Evolutionary conservation across 2,888 invertebrate genomes (phyloP).

Genomic region (Byasa hedistus): DNA sequence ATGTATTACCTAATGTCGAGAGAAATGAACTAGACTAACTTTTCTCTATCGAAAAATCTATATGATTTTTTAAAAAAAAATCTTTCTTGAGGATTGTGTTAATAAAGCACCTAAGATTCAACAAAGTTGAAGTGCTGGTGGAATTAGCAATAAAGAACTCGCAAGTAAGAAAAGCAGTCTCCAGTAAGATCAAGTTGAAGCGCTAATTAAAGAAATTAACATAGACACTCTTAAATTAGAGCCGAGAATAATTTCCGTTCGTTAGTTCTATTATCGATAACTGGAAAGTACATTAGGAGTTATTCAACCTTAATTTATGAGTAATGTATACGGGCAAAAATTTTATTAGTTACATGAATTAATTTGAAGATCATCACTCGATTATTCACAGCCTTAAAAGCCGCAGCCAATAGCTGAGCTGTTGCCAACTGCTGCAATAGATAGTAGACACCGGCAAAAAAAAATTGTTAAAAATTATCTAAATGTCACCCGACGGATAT

Average conservation of each 20-base stretch:
- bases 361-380: too few relatives aligned
- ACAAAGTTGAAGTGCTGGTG: too few relatives aligned
- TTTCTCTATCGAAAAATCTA: not conserved
- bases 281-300: not conserved
- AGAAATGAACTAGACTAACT: not conserved
- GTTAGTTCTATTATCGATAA: constrained; percentile 6
- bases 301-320: too few relatives aligned
- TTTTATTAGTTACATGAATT: too few relatives aligned
- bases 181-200: not conserved
- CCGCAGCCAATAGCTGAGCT: not conserved
- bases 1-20: not conserved
- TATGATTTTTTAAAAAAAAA: not conserved
- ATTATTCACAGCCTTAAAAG: too few relatives aligned
- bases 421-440: not conserved
- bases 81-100: not conserved
- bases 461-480: not conserved
- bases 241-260: constrained; percentile 15
- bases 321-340: too few relatives aligned
- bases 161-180: not conserved
- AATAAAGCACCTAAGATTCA: too few relatives aligned
- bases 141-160: not conserved
- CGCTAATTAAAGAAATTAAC: constrained; percentile 19
- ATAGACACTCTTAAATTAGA: constrained; percentile 9
- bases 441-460: not conserved
- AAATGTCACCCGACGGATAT: not conserved